phyloP scores from a whole-genome alignment of 2,797 vertebrate species.

The Sebastolobus alascanus region DNA sequence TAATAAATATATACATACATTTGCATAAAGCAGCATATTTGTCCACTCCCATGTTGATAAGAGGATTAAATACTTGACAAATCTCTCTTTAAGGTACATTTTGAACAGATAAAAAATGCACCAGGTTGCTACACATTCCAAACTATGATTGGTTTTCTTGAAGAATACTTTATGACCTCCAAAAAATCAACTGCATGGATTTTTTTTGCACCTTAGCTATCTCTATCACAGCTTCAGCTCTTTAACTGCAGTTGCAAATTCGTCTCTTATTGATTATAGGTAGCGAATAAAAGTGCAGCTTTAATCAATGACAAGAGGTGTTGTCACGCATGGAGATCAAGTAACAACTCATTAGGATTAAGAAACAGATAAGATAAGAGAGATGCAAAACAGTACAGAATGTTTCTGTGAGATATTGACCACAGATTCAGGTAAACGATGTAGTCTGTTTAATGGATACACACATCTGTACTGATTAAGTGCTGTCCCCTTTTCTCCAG shows the following conservation, averaged over 20 bases:
- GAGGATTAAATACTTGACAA: too few species aligned
- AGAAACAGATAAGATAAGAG: constrained; percentile 60
- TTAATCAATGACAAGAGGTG: constrained; percentile 48
- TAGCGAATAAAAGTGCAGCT: constrained; percentile 42
- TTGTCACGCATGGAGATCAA: constrained; percentile 17
- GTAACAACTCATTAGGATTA: constrained; percentile 49
- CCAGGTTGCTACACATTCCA: neutral
- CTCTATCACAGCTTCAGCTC: neutral
- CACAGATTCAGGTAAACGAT: constrained; percentile 18
- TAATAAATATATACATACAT: neutral
- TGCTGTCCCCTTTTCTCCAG: constrained; percentile 71
- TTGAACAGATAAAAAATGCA: too few species aligned
- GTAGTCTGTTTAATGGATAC: neutral
- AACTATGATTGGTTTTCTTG: neutral
- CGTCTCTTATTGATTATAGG: constrained; percentile 35
- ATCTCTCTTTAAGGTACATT: too few species aligned
- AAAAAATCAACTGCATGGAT: constrained; percentile 2
- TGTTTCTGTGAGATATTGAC: constrained; percentile 34
- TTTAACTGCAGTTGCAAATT: too few species aligned
- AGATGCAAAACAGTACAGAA: constrained; percentile 48
- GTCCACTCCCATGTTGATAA: too few species aligned
- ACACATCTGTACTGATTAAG: constrained; percentile 11
- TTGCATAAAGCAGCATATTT: too few species aligned
- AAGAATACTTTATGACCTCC: neutral
- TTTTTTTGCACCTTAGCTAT: neutral